Evolutionary conservation across 2,113 vertebrate species (phyloP), one percentile per base, ranked within the genome.

Genomic region (Vireo altiloquus): DNA sequence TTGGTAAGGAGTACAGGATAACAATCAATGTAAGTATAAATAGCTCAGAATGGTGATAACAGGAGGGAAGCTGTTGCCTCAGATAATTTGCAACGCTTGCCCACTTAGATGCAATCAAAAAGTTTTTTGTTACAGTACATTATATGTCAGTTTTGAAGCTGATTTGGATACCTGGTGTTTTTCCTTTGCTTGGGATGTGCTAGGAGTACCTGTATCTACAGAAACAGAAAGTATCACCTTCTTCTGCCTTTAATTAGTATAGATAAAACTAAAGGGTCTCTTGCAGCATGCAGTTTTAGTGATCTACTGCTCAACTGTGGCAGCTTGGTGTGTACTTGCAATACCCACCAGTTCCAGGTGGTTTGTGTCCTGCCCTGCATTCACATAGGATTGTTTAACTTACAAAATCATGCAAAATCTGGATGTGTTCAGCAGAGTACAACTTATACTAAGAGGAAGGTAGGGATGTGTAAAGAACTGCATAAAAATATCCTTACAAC

Each of bases 1-100:
- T 95, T 94, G 90, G 84, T 92, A 95, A 96, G 82, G 52, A 88
- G 68, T 47, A 52, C 37, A 91, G 66, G 80, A 66, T 91, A 96
- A 83, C 15, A 56, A 86, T 97, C 69, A 91, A 40, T 53, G 39
- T 54, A 89, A 76, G 42, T 80, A 94, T 70, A 91, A 85, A 93
- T 47, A 91, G 31, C n/a, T 76, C 52, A 71, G 90, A 84, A 80
- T 82, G 63, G 57, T 85, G 89, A 94, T 92, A 97, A 86, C 35
- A 42, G 60, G 69, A 94, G 70, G 28, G 44, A 96, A 96, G 79
- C 61, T 95, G 82, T 89, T 92, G 63, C 56, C 96, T 86, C 46
- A 85, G 63, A 71, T 90, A 76, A 94, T 94, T 91, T 86, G 52
- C 44, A 80, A n/a, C 70, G 33, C 91, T 95, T 96, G 50, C 52